These are phyloP conservation scores for Chloroceryle inda DNA, from an alignment of 2,797 vertebrate genomes.

Conservation along the genomic window DNA sequence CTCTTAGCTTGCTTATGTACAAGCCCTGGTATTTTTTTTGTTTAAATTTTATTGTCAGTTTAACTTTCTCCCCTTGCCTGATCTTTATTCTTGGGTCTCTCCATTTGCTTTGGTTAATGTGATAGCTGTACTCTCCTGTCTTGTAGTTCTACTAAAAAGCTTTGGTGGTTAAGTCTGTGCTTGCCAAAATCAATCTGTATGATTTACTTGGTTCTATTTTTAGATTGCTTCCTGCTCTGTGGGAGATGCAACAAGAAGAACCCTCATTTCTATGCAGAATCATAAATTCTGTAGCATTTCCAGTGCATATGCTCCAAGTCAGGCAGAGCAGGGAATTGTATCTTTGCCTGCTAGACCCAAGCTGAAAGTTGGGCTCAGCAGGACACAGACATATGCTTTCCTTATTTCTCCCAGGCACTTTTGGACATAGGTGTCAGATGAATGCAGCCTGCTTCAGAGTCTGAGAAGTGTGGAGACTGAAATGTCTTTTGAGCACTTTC, in stretches of 20 bases:
- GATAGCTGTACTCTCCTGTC: neutral
- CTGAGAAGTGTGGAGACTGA: neutral
- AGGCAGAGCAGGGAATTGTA: neutral
- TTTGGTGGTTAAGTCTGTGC: constrained; percentile 19
- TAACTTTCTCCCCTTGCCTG: neutral
- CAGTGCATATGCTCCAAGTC: constrained; percentile 36
- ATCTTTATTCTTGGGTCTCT: neutral
- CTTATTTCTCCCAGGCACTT: neutral
- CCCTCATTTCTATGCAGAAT: constrained; percentile 43
- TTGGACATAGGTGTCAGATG: neutral
- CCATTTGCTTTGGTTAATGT: neutral
- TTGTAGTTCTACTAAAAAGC: neutral
- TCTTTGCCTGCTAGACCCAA: neutral
- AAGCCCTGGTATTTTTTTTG: neutral
- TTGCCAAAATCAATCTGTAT: constrained; percentile 48
- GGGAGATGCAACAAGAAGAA: constrained; percentile 53
- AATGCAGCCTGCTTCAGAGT: neutral
- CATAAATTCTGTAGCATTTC: constrained; percentile 45
- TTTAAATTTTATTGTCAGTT: neutral
- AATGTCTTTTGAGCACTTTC: neutral
- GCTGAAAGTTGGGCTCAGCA: neutral
- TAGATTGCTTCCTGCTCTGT: constrained; percentile 42
- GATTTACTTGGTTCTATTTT: constrained; percentile 27
- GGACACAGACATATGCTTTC: neutral
- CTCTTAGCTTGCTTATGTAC: neutral